Conservation (phyloP, 2,888 invertebrate genomes). For the Pseudococcus jackbeardsleyi region DNA sequence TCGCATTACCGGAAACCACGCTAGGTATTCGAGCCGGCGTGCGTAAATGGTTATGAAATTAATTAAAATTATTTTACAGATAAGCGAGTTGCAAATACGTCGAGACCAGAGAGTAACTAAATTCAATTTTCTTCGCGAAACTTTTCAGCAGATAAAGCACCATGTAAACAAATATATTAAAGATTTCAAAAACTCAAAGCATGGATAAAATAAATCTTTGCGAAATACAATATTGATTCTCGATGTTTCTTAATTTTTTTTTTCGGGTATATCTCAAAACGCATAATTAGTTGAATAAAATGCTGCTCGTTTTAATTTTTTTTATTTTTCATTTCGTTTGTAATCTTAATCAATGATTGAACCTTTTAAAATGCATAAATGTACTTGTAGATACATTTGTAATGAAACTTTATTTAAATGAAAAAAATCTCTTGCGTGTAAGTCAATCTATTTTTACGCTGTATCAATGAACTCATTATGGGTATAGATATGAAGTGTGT, state of each 20-base stretch:
- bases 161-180: neutral
- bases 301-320: neutral
- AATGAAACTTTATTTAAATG: neutral
- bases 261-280: too few relatives aligned
- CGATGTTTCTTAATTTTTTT: too few relatives aligned
- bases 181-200: neutral
- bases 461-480: slow-evolving; percentile 28
- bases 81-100: slow-evolving; percentile 4
- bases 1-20: neutral
- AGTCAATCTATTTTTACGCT: slow-evolving; percentile 1
- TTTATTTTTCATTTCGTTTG: neutral
- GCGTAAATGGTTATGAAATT: slow-evolving; percentile 46
- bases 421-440: neutral
- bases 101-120: slow-evolving; percentile 25
- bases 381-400: neutral
- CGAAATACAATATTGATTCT: too few relatives aligned
- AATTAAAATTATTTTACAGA: slow-evolving; percentile 27
- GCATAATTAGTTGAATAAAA: too few relatives aligned
- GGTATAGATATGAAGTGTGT: slow-evolving; percentile 2
- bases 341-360: neutral
- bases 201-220: neutral
- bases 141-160: neutral
- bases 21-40: neutral
- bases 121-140: slow-evolving; percentile 8
- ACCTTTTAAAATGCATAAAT: neutral